These are phyloP conservation scores for Frankliniella intonsa DNA, from an alignment of 2,888 invertebrate genomes.

Conservation along the genomic window DNA sequence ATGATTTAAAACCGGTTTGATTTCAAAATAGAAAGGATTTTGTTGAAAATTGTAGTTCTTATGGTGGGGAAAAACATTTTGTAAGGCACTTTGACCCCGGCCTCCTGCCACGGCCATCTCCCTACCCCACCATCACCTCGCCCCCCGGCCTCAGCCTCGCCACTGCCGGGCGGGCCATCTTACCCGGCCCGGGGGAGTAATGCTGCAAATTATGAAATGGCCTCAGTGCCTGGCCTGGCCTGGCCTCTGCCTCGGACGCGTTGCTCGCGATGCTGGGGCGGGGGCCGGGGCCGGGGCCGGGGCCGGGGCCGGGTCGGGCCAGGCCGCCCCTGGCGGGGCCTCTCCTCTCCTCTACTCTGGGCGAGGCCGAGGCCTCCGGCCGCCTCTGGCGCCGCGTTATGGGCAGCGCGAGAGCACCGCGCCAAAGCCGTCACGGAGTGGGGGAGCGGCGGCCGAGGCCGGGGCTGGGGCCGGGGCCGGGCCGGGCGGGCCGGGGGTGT, in stretches of 20 bases:
- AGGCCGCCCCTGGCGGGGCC: neutral
- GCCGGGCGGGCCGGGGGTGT: too few relatives aligned
- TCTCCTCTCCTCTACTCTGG: neutral
- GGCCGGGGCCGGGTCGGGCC: neutral
- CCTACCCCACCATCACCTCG: too few relatives aligned
- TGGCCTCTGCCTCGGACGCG: neutral
- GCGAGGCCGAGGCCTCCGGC: neutral
- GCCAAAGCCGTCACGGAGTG: too few relatives aligned
- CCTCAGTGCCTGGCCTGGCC: neutral
- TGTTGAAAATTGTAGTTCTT: too few relatives aligned
- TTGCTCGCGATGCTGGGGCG: neutral
- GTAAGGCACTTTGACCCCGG: too few relatives aligned
- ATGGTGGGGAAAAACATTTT: too few relatives aligned
- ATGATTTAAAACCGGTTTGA: too few relatives aligned
- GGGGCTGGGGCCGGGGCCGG: too few relatives aligned
- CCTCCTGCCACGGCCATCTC: too few relatives aligned
- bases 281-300: neutral
- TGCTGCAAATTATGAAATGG: neutral
- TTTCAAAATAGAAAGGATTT: too few relatives aligned
- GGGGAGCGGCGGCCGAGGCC: too few relatives aligned
- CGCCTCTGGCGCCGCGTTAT: constrained; percentile 15
- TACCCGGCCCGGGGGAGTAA: neutral
- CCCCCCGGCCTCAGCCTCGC: too few relatives aligned
- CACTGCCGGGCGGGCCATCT: neutral
- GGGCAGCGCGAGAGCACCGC: neutral